Evolutionary conservation across 2,888 invertebrate species (phyloP).

Genomic region (Polydrusus tereticollis): DNA sequence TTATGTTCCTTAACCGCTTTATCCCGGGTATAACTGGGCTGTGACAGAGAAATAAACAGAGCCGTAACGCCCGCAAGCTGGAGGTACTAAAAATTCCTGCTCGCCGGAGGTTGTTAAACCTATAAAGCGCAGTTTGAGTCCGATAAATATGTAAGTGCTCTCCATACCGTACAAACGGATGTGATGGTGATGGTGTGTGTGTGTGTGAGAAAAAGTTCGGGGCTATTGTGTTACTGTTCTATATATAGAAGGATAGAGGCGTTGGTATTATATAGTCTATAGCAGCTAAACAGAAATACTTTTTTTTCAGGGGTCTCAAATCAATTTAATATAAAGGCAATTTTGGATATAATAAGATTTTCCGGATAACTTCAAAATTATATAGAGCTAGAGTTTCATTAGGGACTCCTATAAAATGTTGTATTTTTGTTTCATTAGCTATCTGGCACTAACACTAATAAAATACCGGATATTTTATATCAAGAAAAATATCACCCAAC

Average conservation of each 20-base stretch:
- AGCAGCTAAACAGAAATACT: too few species aligned
- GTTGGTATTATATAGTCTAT: background rate
- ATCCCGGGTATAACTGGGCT: conserved; percentile 30
- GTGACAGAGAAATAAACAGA: conserved; percentile 47
- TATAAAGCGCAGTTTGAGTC: conserved; percentile 42
- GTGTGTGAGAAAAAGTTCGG: conserved; percentile 35
- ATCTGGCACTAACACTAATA: too few species aligned
- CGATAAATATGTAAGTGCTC: conserved; percentile 38
- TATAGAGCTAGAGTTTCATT: too few species aligned
- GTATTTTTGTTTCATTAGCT: too few species aligned
- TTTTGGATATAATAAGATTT: too few species aligned
- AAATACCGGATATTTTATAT: too few species aligned
- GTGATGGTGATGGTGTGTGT: too few species aligned
- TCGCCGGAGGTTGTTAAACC: conserved; percentile 49
- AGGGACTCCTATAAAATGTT: too few species aligned
- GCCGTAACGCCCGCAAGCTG: conserved; percentile 43
- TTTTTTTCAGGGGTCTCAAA: too few species aligned
- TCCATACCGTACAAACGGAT: conserved; percentile 37
- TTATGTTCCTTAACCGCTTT: conserved; percentile 20
- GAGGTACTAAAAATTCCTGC: conserved; percentile 48
- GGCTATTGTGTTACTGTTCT: conserved; percentile 20
- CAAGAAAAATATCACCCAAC: too few species aligned
- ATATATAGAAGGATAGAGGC: conserved; percentile 4
- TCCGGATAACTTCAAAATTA: too few species aligned
- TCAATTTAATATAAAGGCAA: too few species aligned